Evolutionary conservation across 2,888 invertebrate species (phyloP).

Genomic region (Cosmorhoe ocellata): DNA sequence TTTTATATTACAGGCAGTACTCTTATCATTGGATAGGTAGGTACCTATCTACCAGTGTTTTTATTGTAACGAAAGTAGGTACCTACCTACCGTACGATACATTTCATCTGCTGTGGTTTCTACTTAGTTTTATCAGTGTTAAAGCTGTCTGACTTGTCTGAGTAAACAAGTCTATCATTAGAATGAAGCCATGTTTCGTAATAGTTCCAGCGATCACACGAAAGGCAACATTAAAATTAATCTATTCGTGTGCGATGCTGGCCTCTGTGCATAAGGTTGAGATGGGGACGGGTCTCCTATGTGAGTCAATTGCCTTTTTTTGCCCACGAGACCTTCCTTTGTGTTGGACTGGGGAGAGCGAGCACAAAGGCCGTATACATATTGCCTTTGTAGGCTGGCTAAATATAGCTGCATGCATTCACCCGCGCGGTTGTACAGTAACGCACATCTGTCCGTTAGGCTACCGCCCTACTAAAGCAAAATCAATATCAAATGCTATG

Average conservation of each 20-base stretch:
- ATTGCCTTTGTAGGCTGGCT: constrained; percentile 73
- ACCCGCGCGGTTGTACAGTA: constrained; percentile 60
- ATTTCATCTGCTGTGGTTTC: constrained; percentile 4
- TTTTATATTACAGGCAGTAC: background rate
- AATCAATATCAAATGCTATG: constrained; percentile 40
- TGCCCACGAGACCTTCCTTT: constrained; percentile 75
- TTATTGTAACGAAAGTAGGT: background rate
- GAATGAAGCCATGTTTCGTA: constrained; percentile 19
- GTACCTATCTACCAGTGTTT: background rate
- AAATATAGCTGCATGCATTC: constrained; percentile 74
- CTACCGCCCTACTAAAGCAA: constrained; percentile 39
- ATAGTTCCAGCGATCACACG: constrained; percentile 20
- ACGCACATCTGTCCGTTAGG: constrained; percentile 71
- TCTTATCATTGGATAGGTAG: constrained; percentile 6
- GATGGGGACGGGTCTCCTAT: constrained; percentile 71
- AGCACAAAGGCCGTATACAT: constrained; percentile 64
- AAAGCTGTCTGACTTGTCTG: background rate
- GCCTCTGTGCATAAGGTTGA: constrained; percentile 66
- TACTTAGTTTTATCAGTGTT: too few species aligned
- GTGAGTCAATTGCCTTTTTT: constrained; percentile 72
- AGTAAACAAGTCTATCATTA: constrained; percentile 12
- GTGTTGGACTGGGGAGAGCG: constrained; percentile 71
- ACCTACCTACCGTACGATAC: background rate
- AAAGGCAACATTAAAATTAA: constrained; percentile 57
- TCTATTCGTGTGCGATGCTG: constrained; percentile 51